Evolutionary conservation across 2,113 vertebrate species (phyloP), one percentile per base, ranked within the genome.

Genomic region (Eonycteris spelaea): DNA sequence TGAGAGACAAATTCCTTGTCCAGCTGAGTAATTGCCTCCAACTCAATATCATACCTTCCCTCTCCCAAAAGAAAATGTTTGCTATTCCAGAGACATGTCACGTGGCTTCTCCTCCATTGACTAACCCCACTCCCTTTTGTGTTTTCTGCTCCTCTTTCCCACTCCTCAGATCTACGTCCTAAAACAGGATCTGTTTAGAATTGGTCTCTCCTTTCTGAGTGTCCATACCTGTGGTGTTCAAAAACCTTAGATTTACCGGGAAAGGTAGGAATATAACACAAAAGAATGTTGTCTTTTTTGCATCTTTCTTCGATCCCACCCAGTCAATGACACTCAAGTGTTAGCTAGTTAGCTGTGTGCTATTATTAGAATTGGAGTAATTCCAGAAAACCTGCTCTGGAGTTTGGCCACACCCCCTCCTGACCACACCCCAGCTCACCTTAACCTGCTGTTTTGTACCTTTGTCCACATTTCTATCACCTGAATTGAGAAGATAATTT

Each of bases 201-300:
- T 38, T 26, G 3, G 26, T 48, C 18, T 51, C 30, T 82, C 28
- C 73, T 7, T 96, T 71, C 18, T 38, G 6, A 80, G 19, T 63
- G 24, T 74, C 79, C 0, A 83, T 89, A 11, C 53, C 82, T 86
- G 68, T 95, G 5, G 80, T 38, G 53, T 96, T 95, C 61, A 95
- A 45, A 89, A 95, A 97, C 2, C 53, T 78, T 43, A 93, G 15
- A 30, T 97, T 97, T 86, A 97, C 96, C 94, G 70, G 75, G 24
- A 43, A 61, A 15, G 33, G 71, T 40, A 26, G 57, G 38, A 30
- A 10, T 70, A 35, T 43, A 82, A 14, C 28, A 61, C 0, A 70
- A 28, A 45, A 59, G 7, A 86, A 70, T 53, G 35, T 28, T 40
- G 45, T 30, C 48, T 71, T 35, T 40, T 15, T 30, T 84, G 12